Base-by-base conservation (phyloP, 2,113 vertebrate species). In the Chinchilla lanigera region DNA sequence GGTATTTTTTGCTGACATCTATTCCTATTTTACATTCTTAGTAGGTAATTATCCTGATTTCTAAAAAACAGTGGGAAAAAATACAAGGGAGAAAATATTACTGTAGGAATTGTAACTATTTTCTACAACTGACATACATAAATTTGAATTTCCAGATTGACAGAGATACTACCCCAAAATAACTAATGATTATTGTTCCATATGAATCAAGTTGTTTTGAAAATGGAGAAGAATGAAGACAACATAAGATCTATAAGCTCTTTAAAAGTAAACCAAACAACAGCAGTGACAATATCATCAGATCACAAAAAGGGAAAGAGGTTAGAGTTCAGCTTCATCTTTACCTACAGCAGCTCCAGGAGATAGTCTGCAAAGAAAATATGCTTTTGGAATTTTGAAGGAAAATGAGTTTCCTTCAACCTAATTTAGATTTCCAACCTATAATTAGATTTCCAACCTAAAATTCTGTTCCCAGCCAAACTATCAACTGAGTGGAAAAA, bases 381-480 rank as follows among this genome's bases (percentile, higher is more conserved):
- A 30, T 60, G 30, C 58, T 82, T 89, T 94, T 1, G 84, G 54
- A 92, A 41, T 22, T 95, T 13, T 56, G 47, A 92, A 86, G 54
- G n/a, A 86, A 95, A 78, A 84, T 24, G 0, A n/a, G n/a, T n/a
- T n/a, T n/a, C n/a, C n/a, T n/a, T n/a, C n/a, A n/a, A n/a, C n/a
- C n/a, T n/a, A n/a, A n/a, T n/a, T n/a, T n/a, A n/a, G n/a, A 78
- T 87, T 90, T 92, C 54, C 28, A 71, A 35, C 16, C 19, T 3
- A 54, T 65, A 93, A 65, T 73, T 93, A n/a, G n/a, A 78, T 87
- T 90, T 92, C 54, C 28, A 71, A 35, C 16, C 19, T 3, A 54
- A 73, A 93, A 65, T 73, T 93, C 41, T 89, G 54, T 95, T 92
- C 44, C 44, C 33, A 71, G 75, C 16, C 52, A 93, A 97, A 90